A percentile compares a stretch with the other conserved stretches of the same genome.
Conservation (phyloP, 92 coral and sea anemone genomes). For the Nematostella vectensis region DNA sequence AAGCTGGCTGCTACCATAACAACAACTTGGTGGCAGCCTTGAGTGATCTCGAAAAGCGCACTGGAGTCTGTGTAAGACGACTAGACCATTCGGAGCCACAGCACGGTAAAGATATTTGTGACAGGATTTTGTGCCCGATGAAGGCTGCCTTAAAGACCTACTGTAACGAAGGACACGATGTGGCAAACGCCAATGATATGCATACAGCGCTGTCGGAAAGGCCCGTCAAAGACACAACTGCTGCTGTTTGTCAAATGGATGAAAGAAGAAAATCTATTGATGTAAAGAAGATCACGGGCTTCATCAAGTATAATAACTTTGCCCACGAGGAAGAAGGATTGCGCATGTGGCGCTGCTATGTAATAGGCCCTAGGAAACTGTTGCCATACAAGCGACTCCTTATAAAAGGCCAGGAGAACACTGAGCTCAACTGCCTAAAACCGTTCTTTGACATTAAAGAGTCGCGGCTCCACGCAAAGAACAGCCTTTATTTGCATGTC, state of each 20-base stretch:
- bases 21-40: conserved; percentile 22
- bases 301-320: conserved; percentile 36
- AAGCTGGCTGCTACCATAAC: conserved; percentile 49
- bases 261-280: conserved; percentile 7
- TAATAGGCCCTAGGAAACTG: conserved; percentile 31
- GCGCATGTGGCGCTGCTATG: conserved; percentile 33
- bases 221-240: conserved; percentile 42
- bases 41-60: conserved; percentile 22
- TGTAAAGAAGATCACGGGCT: conserved; percentile 33
- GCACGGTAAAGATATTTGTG: conserved; percentile 45
- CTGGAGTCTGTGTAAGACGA: conserved; percentile 23
- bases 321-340: conserved; percentile 7
- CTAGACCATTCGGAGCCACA: conserved; percentile 42
- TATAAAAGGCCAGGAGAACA: conserved; percentile 15
- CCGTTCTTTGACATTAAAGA: conserved; percentile 4
- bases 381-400: conserved; percentile 3
- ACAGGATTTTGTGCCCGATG: conserved; percentile 41
- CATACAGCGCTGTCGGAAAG: conserved; percentile 23
- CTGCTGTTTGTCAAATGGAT: conserved; percentile 20
- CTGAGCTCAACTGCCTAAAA: neutral
- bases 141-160: conserved; percentile 23
- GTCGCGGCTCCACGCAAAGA: no score
- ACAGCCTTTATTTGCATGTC: neutral
- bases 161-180: conserved; percentile 49
- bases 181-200: conserved; percentile 37